Base-by-base conservation (phyloP, 2,113 vertebrate species). In the Solea solea region DNA sequence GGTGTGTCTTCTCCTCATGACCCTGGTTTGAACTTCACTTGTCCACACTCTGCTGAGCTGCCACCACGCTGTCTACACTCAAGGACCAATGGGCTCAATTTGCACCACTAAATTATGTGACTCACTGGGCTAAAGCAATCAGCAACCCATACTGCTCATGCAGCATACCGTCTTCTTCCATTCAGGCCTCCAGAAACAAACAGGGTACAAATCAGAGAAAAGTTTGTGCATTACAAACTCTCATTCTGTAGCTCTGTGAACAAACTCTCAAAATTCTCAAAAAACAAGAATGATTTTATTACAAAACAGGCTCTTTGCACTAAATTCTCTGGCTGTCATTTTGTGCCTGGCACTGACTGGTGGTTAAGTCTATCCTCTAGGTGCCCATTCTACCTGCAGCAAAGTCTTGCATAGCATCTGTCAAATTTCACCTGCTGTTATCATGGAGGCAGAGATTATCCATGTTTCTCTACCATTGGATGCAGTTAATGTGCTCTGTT, bases 11-110 rank as follows among this genome's bases (percentile, higher is more conserved):
- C 52, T 72, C 21, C 60, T 44, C 16, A 13, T 70, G 76, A 72
- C 81, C 76, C 40, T 4, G n/a, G 14, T 42, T 45, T 86, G 74
- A 86, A 82, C 76, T 73, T 45, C 45, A 54, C 46, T 51, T 58
- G 40, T 15, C 64, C 56, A 42, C 28, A 66, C 54, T 39, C 41
- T 28, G 54, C 68, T 60, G 57, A 80, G 49, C 50, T 5, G 39
- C 61, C 57, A 51, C 44, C 81, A 46, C 28, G 53, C 60, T 27
- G 46, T 34, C 27, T 48, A 34, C 2, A 45, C 60, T 63, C 54
- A 53, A 21, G 15, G 8, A 66, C 71, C 12, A 27, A 71, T 56
- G 76, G 76, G 41, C 68, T 51, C 51, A 83, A 73, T 82, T 77
- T 80, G 75, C 72, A 51, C 48, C 0, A 8, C 16, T 63, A 62